A percentile compares a stretch with the other conserved stretches of the same genome.
phyloP scores from a whole-genome alignment of 2,797 vertebrate genomes.

The Fringilla coelebs region DNA sequence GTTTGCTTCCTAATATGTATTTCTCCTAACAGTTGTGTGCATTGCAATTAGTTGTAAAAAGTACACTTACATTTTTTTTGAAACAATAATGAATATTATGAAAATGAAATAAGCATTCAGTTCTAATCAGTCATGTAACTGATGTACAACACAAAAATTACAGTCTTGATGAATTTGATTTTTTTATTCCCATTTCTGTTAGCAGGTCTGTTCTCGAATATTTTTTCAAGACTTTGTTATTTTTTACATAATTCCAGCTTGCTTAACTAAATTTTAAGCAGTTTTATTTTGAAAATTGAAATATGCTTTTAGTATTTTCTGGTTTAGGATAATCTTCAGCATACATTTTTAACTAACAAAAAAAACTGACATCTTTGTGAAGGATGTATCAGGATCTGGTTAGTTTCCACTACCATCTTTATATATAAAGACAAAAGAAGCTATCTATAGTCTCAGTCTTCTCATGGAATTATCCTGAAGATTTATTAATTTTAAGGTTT shows the following conservation, averaged over 20 bases:
- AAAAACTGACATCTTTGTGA: not conserved
- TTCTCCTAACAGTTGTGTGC: not conserved
- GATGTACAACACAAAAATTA: not conserved
- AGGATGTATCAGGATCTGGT: not conserved
- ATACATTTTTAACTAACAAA: not conserved
- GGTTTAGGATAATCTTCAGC: not conserved
- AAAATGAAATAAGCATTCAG: not conserved
- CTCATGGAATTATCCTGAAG: not conserved
- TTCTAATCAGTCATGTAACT: not conserved
- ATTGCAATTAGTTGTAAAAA: not conserved
- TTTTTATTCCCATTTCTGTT: not conserved
- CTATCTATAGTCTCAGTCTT: not conserved
- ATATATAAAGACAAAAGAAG: not conserved
- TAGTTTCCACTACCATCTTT: not conserved
- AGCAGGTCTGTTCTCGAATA: not conserved
- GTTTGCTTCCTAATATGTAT: not conserved
- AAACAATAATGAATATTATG: not conserved
- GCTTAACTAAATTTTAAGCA: not conserved
- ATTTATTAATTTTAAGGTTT: not conserved
- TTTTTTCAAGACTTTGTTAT: not conserved
- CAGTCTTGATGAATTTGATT: not conserved
- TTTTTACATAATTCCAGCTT: not conserved
- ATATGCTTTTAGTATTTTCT: not conserved
- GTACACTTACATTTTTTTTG: not conserved
- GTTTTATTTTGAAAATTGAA: not conserved